Conservation (phyloP, 1,140 invertebrate genomes). For the Hirudo medicinalis region DNA sequence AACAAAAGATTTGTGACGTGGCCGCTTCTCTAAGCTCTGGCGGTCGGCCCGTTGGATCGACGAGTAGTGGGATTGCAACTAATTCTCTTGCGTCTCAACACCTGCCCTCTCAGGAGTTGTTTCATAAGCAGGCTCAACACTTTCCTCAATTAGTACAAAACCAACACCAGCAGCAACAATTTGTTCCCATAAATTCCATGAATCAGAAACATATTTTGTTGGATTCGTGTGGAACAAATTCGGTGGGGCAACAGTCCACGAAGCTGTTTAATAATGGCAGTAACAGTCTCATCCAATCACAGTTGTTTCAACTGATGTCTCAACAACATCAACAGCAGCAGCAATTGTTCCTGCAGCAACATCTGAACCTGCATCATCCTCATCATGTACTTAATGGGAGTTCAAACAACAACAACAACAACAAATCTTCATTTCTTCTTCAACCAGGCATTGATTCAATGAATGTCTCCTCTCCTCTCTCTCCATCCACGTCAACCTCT, state of each 20-base stretch:
- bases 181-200: conserved; percentile 3
- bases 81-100: background rate
- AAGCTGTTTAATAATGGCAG: background rate
- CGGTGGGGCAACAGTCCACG: background rate
- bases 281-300: background rate
- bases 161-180: conserved; percentile 27
- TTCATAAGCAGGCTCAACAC: conserved; percentile 31
- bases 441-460: conserved; percentile 2
- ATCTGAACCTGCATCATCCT: conserved; percentile 33
- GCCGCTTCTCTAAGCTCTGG: background rate
- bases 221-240: background rate
- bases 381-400: conserved; percentile 28
- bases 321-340: conserved; percentile 27
- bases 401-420: background rate
- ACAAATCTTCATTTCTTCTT: background rate
- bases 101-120: conserved; percentile 20
- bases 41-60: too few species aligned
- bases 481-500: background rate
- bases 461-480: conserved; percentile 4
- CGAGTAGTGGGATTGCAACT: too few species aligned
- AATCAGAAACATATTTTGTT: conserved; percentile 8
- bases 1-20: background rate
- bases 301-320: background rate
- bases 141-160: conserved; percentile 32
- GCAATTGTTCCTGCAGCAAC: conserved; percentile 22